A percentile compares a stretch with the other conserved stretches of the same genome.
Evolutionary conservation across 2,888 invertebrate species (phyloP).

Genomic region (Brassicogethes aeneus): DNA sequence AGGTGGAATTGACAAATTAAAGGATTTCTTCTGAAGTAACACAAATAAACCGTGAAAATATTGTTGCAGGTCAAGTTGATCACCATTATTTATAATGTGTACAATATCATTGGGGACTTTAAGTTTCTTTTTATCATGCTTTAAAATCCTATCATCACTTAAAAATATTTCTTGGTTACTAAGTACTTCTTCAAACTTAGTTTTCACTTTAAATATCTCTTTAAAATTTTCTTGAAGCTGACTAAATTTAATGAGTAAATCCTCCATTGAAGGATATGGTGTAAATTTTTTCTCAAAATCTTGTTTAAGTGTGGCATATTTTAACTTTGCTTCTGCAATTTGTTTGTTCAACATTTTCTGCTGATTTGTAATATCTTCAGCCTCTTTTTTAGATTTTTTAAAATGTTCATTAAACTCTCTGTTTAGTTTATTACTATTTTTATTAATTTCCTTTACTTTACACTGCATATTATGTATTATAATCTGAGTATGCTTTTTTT

Average conservation of each 20-base stretch:
- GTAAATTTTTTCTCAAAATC: constrained; percentile 9
- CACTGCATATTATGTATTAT: constrained; percentile 18
- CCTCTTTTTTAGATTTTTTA: neutral
- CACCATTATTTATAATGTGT: constrained; percentile 11
- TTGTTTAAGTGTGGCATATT: constrained; percentile 9
- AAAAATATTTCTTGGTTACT: constrained; percentile 15
- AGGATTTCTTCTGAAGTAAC: constrained; percentile 18
- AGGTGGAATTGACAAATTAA: no score
- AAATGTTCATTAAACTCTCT: neutral
- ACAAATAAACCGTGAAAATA: constrained; percentile 16
- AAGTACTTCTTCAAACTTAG: constrained; percentile 16
- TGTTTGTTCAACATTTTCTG: constrained; percentile 15
- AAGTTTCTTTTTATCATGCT: constrained; percentile 13
- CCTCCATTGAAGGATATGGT: neutral
- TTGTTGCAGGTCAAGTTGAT: constrained; percentile 17
- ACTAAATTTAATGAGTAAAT: neutral
- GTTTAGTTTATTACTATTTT: constrained; percentile 11
- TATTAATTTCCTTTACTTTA: constrained; percentile 17
- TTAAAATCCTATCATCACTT: constrained; percentile 13
- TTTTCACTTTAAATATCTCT: constrained; percentile 16
- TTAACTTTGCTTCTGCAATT: constrained; percentile 13
- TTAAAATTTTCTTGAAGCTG: constrained; percentile 11
- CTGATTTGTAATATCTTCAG: constrained; percentile 10
- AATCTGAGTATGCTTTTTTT: constrained; percentile 10
- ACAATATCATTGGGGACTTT: constrained; percentile 10